Evolutionary conservation across 2,888 invertebrate genomes (phyloP), one percentile per base, ranked within the genome.

Genomic region (Agriopis marginaria): DNA sequence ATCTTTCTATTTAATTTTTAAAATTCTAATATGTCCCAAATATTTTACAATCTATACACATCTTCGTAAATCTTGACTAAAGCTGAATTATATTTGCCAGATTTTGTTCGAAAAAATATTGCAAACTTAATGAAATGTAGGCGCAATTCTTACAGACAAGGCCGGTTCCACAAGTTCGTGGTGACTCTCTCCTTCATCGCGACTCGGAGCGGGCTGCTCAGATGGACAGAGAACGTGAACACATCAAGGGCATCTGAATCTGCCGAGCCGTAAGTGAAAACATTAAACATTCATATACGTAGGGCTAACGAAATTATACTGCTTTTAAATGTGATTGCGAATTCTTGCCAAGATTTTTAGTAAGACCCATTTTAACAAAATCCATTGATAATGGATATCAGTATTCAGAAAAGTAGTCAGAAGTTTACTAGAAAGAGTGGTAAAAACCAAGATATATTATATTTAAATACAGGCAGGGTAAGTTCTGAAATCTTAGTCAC

Each of bases 181-280:
- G 96, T 97, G 72, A 96, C 96, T 59, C 95, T 97, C 75, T 97
- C 98, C 8, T 98, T 98, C 94, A 97, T 98, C 79, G 98, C 98
- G 0, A 98, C 98, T 0, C 95, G 98, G 79, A 98, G 98, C 84
- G 98, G 98, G 50, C 95, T 98, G 0, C 95, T 98, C 54, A 96
- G 98, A 80, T 98, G 98, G 98, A 97, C 97, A 45, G 98, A 98
- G 85, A 97, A 97, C 82, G 78, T 82, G 68, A 94, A 93, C 81
- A 90, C 80, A 50, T 83, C 92, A 6, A 85, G 91, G 66, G 84
- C 83, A 58, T 92, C 95, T 0, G 95, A 96, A 77, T 91, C 95
- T 7, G 93, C 95, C 61, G 97, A 97, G 88, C 96, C 96, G 97
- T 97, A 94, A 95, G 95, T 94, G 14, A 14, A 4, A 40, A 7